phyloP scores from a whole-genome alignment of 2,888 invertebrate species.

The Lissonota sp. region DNA sequence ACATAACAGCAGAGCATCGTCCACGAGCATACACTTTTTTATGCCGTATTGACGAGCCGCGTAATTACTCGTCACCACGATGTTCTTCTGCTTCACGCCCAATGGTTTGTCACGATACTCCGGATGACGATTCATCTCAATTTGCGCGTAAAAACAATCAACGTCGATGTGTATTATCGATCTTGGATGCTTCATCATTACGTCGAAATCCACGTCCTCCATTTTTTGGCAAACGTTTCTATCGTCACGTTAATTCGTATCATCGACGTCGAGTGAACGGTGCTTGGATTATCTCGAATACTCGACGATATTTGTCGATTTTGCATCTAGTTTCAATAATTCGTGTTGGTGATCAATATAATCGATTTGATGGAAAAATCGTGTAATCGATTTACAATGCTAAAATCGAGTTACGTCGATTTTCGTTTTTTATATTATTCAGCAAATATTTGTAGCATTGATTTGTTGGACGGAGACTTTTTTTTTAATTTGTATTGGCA shows the following conservation, averaged over 20 bases:
- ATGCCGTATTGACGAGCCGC: conserved; percentile 91
- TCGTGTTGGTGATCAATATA: too few species aligned
- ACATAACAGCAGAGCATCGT: conserved; percentile 90
- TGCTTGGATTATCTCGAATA: too few species aligned
- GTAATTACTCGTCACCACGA: conserved; percentile 94
- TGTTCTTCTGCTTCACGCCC: conserved; percentile 93
- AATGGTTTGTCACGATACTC: conserved; percentile 88
- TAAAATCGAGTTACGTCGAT: too few species aligned
- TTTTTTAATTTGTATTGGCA: too few species aligned
- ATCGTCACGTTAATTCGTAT: neutral
- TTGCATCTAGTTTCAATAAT: too few species aligned
- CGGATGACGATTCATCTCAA: conserved; percentile 91
- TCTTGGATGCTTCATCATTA: conserved; percentile 85
- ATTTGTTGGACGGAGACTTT: too few species aligned
- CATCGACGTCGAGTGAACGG: too few species aligned
- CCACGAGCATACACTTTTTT: conserved; percentile 90
- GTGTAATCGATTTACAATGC: too few species aligned
- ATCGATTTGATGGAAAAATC: too few species aligned
- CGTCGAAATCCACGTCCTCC: conserved; percentile 78
- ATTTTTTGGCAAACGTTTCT: conserved; percentile 64
- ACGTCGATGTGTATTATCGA: conserved; percentile 92
- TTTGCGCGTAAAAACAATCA: conserved; percentile 95
- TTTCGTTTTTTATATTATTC: too few species aligned
- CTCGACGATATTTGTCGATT: too few species aligned
- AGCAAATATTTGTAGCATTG: too few species aligned